These are phyloP conservation scores for Xanthia togata DNA, from an alignment of 2,888 invertebrate genomes.

Conservation along the genomic window DNA sequence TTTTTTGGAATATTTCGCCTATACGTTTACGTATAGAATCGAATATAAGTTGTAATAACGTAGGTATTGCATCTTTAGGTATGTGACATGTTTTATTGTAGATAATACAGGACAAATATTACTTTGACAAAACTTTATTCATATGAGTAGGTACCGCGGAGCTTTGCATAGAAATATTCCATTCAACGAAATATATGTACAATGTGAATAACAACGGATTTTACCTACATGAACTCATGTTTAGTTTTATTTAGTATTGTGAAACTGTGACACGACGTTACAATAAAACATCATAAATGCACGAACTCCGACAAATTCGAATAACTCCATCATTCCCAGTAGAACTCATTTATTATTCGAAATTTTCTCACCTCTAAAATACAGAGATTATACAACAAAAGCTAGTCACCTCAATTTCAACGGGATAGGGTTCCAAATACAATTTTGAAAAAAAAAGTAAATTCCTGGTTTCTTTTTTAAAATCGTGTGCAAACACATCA, in stretches of 20 bases:
- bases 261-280: constrained; percentile 37
- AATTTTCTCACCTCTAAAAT: constrained; percentile 44
- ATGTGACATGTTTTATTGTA: neutral
- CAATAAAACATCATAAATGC: constrained; percentile 55
- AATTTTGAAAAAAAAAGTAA: constrained; percentile 28
- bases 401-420: constrained; percentile 21
- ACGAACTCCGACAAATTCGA: constrained; percentile 30
- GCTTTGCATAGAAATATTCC: constrained; percentile 17
- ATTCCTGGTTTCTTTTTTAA: constrained; percentile 61
- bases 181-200: neutral
- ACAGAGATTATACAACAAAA: constrained; percentile 19
- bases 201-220: constrained; percentile 25
- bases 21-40: neutral
- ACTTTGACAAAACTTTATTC: constrained; percentile 5
- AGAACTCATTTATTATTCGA: constrained; percentile 37
- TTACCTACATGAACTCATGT: constrained; percentile 19
- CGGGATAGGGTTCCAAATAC: constrained; percentile 33
- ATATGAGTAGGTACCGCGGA: neutral
- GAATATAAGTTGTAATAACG: neutral
- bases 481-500: constrained; percentile 77
- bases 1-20: neutral
- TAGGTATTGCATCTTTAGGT: neutral
- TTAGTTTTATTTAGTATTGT: constrained; percentile 37
- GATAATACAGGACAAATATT: neutral
- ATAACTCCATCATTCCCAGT: constrained; percentile 44